Evolutionary conservation across 2,113 vertebrate species (phyloP), one percentile per base, ranked within the genome.

Genomic region (Calidris pygmaea): DNA sequence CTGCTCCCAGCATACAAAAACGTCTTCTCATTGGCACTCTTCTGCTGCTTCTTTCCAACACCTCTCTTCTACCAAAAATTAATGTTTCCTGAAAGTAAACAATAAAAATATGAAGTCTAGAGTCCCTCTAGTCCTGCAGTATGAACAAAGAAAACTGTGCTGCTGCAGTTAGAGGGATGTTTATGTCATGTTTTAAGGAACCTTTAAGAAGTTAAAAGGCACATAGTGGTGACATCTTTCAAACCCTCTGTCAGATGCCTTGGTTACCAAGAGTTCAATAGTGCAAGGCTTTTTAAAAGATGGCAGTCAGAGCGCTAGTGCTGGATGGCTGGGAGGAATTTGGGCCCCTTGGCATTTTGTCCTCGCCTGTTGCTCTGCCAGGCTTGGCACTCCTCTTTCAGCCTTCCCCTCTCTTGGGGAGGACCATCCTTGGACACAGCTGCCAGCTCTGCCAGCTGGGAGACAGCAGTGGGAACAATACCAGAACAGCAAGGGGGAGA

Each of bases 401-500:
- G 52, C 23, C 50, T 43, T 62, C 56, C 56, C 16, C 15, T 79
- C 6, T 65, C 47, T 15, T 48, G 58, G 14, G 24, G 3, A 66
- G 17, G 4, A 86, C 19, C 47, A 41, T 55, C 53, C 58, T 13
- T 1, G 3, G 66, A 34, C 15, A 41, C 0, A 0, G 22, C 55
- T 89, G 48, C n/a, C 90, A 70, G 68, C 1, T 0, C 5, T 1
- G 17, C 24, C 1, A 3, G 24, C 62, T 76, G 63, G 76, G 35
- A 80, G 39, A 27, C 43, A 65, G 73, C 58, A 50, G 53, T 0
- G 0, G 58, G 53, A 76, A 21, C 47, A 45, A 39, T 4, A 48
- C 32, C 67, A 77, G 73, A 56, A 22, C n/a, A 73, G 73, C 26
- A 70, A 65, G 6, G 26, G 34, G 10, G 12, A 76, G 18, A 89